A percentile compares a stretch with the other conserved stretches of the same genome.
Conservation (phyloP, 1,140 invertebrate genomes). For the Conopomorpha cramerella region DNA sequence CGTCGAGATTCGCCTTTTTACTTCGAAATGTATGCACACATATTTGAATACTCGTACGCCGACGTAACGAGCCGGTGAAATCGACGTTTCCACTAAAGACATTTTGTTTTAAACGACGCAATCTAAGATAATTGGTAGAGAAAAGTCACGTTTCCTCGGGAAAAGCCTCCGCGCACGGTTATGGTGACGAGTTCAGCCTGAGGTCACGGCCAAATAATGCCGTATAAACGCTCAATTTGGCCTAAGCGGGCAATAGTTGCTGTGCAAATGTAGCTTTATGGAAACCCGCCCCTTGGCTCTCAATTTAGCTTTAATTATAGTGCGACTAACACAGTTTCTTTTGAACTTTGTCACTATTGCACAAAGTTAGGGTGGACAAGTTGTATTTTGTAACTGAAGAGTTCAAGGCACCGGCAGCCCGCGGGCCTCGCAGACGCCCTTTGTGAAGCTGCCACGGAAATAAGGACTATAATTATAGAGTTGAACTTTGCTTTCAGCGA, state of each 20-base stretch:
- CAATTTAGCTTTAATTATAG: conserved; percentile 26
- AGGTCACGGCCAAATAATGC: conserved; percentile 12
- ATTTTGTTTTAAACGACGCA: neutral
- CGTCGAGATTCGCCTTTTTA: conserved; percentile 48
- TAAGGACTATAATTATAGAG: conserved; percentile 16
- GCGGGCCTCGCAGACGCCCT: conserved; percentile 19
- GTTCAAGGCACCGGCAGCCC: too few relatives aligned
- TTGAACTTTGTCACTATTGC: conserved; percentile 16
- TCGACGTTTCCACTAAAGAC: neutral
- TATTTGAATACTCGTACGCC: conserved; percentile 14
- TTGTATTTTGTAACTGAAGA: too few relatives aligned
- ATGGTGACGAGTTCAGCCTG: conserved; percentile 21
- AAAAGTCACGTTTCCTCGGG: conserved; percentile 27
- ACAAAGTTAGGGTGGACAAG: too few relatives aligned
- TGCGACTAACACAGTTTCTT: conserved; percentile 20
- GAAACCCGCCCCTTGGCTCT: conserved; percentile 5
- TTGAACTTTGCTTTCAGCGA: conserved; percentile 22
- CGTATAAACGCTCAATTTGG: too few relatives aligned
- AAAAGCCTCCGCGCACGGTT: conserved; percentile 22
- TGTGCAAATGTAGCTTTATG: too few relatives aligned
- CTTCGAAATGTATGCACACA: conserved; percentile 38
- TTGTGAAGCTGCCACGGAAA: conserved; percentile 22
- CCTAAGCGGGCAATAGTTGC: too few relatives aligned
- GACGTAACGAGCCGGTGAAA: too few relatives aligned
- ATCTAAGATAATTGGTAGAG: conserved; percentile 17